phyloP scores from a whole-genome alignment of 2,797 vertebrate genomes.

The Manis pentadactyla region DNA sequence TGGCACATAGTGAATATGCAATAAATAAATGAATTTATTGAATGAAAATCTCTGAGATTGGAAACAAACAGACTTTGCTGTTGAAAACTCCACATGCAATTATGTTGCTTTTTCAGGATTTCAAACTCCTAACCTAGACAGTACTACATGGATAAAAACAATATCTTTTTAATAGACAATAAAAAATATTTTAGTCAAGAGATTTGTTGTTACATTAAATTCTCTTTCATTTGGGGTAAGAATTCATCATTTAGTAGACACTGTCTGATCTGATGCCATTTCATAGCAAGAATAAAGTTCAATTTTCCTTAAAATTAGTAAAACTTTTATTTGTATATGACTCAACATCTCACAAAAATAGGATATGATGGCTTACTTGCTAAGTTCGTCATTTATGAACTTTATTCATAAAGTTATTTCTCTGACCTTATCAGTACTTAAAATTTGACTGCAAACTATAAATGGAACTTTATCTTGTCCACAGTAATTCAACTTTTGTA shows the following conservation, averaged over 20 bases:
- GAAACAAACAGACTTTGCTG: background rate
- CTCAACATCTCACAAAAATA: background rate
- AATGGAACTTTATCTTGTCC: background rate
- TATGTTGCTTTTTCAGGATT: background rate
- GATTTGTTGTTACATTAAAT: background rate
- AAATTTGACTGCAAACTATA: background rate
- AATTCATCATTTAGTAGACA: background rate
- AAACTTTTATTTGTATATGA: background rate
- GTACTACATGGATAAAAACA: background rate
- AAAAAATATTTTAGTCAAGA: background rate
- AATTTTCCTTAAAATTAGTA: slow-evolving; percentile 1
- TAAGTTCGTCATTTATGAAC: too few relatives aligned
- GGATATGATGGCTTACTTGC: background rate
- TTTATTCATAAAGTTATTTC: background rate
- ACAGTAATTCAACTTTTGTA: background rate
- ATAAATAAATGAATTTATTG: background rate
- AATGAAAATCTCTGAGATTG: background rate
- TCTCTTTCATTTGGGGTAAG: background rate
- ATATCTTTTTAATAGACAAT: background rate
- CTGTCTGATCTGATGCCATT: background rate
- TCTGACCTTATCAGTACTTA: background rate
- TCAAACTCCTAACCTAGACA: background rate
- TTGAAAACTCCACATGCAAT: background rate
- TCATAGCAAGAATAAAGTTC: background rate
- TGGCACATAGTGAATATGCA: background rate